Evolutionary conservation across 2,888 invertebrate species (phyloP).

Genomic region (Schizotus pectinicornis): DNA sequence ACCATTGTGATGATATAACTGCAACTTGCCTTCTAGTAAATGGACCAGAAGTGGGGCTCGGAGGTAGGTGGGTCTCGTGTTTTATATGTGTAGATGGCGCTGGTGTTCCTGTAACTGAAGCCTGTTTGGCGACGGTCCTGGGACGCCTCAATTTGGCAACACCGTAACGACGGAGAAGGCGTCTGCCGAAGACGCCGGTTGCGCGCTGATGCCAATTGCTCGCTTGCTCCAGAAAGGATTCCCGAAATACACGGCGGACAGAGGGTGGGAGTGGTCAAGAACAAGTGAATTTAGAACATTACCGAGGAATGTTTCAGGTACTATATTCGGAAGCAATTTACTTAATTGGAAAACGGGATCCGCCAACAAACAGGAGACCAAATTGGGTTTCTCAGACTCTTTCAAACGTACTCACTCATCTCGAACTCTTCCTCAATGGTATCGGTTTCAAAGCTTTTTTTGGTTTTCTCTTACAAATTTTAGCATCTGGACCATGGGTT

Average conservation of each 20-base stretch:
- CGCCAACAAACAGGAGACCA: too few relatives aligned
- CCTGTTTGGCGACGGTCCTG: slow-evolving; percentile 26
- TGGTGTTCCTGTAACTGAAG: slow-evolving; percentile 55
- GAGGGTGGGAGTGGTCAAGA: slow-evolving; percentile 37
- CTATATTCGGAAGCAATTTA: slow-evolving; percentile 38
- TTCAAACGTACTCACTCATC: too few relatives aligned
- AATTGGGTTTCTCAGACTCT: too few relatives aligned
- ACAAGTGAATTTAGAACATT: slow-evolving; percentile 38
- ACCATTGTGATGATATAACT: slow-evolving; percentile 57
- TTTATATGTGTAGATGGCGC: slow-evolving; percentile 81
- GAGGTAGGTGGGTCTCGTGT: slow-evolving; percentile 70
- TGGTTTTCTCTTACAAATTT: neutral
- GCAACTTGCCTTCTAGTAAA: slow-evolving; percentile 73
- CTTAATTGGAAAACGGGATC: slow-evolving; percentile 19
- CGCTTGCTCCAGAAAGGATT: slow-evolving; percentile 23
- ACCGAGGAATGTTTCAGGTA: slow-evolving; percentile 34
- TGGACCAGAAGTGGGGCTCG: slow-evolving; percentile 80
- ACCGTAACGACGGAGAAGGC: slow-evolving; percentile 21
- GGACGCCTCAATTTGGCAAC: slow-evolving; percentile 37
- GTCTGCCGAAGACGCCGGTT: neutral
- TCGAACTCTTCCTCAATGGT: too few relatives aligned
- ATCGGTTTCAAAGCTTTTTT: too few relatives aligned
- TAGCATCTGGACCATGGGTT: neutral
- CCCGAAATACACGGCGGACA: slow-evolving; percentile 31
- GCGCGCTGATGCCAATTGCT: slow-evolving; percentile 16